Evolutionary conservation across 2,113 vertebrate genomes (phyloP), one percentile per base, ranked within the genome.

Genomic region (Lepisosteus oculatus): DNA sequence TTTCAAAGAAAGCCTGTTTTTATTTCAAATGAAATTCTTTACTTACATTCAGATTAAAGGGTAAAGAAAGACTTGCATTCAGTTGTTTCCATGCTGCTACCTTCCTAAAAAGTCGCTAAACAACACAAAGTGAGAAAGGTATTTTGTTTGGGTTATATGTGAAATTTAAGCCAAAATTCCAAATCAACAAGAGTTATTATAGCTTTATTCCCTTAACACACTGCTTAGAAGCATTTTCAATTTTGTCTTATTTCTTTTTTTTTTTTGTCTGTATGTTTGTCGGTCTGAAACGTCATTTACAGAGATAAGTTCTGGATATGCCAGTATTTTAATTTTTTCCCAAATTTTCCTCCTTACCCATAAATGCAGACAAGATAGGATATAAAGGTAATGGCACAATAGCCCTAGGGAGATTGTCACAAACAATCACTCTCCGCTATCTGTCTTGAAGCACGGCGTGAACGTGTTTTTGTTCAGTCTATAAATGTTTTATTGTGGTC

Each of bases 401-500:
- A 94, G 93, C 93, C 93, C 90, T 89, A 94, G 94, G 94, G 96
- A 95, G 95, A 95, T 94, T 96, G 96, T 96, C 95, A 94, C 92
- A 86, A 91, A 92, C 90, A 93, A 92, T 95, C 96, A 94, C 93
- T 92, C 89, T 93, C 88, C 81, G 92, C 94, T 93, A 86, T 95
- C 90, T 98, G 95, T 97, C 93, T 96, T 94, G 91, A 91, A 96
- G 96, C 96, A 97, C 96, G 95, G 93, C 95, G 95, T 96, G 87
- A 93, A 94, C 91, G 93, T 97, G 94, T 96, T 95, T 95, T 94
- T 94, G 96, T 96, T 96, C 90, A 92, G 95, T 97, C 94, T 94
- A 90, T 94, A 93, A 89, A 93, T 96, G 95, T 96, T 93, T 93
- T 91, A 89, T 93, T 93, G 94, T 97, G 94, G 92, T 95, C 92